Evolutionary conservation across 2,797 vertebrate species (phyloP).

Genomic region (Natrix natrix): DNA sequence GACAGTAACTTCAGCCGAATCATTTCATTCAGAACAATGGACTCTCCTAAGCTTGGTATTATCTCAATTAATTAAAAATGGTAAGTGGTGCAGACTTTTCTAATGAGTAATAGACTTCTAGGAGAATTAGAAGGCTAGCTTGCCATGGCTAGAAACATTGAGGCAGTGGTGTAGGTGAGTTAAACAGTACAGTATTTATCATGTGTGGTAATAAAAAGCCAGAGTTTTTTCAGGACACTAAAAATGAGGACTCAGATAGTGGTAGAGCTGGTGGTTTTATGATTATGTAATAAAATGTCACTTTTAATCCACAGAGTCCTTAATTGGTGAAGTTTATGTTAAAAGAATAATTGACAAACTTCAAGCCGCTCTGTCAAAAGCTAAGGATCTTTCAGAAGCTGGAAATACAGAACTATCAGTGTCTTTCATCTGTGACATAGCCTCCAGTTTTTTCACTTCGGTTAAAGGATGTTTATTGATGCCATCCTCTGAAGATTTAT

Average conservation of each 20-base stretch:
- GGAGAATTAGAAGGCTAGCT: not conserved
- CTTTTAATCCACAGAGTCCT: slow-evolving; percentile 75
- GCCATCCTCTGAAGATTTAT: slow-evolving; percentile 87
- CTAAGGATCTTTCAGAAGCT: slow-evolving; percentile 84
- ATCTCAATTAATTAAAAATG: slow-evolving; percentile 84
- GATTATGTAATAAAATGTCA: not conserved
- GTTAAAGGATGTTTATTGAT: slow-evolving; percentile 84
- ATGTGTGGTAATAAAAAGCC: not conserved
- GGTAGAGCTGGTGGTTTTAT: not conserved
- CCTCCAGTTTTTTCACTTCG: slow-evolving; percentile 90
- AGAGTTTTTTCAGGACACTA: not conserved
- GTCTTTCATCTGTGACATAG: slow-evolving; percentile 91
- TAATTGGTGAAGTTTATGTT: slow-evolving; percentile 86
- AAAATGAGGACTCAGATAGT: not conserved
- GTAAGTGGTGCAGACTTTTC: slow-evolving; percentile 65
- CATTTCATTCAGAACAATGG: slow-evolving; percentile 80
- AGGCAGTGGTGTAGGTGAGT: not conserved
- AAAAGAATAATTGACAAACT: slow-evolving; percentile 91
- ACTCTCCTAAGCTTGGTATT: slow-evolving; percentile 87
- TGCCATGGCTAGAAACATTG: not conserved
- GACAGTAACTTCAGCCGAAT: slow-evolving; percentile 49
- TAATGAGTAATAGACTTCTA: not conserved
- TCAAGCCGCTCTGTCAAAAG: slow-evolving; percentile 85
- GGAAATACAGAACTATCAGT: slow-evolving; percentile 85
- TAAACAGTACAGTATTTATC: not conserved